These are phyloP conservation scores for Cyphomyrmex costatus DNA, from an alignment of 1,140 invertebrate species.

Conservation along the genomic window DNA sequence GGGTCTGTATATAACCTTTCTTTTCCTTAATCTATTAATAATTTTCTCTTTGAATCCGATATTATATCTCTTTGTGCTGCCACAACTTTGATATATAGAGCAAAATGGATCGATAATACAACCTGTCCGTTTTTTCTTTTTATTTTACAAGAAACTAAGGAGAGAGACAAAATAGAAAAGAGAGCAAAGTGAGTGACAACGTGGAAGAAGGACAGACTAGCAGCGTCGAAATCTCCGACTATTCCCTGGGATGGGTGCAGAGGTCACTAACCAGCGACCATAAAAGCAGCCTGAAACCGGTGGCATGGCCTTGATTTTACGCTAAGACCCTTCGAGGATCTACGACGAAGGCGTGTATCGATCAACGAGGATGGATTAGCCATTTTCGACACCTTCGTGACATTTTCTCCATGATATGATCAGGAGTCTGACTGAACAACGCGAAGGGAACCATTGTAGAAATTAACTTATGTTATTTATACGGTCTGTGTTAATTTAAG, in stretches of 20 bases:
- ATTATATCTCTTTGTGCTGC: not conserved
- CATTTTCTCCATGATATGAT: not conserved
- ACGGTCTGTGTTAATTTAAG: not conserved
- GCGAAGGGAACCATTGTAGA: not conserved
- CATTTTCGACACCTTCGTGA: conserved; percentile 8
- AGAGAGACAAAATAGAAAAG: conserved; percentile 49
- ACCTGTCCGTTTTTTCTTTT: not conserved
- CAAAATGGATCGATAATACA: not conserved
- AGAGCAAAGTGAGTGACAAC: conserved; percentile 28
- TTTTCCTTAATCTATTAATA: not conserved
- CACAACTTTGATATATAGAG: not conserved
- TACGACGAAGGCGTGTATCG: conserved; percentile 10
- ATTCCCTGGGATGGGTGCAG: conserved; percentile 53
- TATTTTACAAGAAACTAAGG: not conserved
- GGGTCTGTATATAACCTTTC: no score
- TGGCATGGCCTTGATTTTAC: conserved; percentile 76
- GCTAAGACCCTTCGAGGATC: conserved; percentile 69
- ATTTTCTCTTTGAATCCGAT: not conserved
- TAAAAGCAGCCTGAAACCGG: conserved; percentile 71
- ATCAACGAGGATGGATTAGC: conserved; percentile 49
- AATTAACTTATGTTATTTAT: not conserved
- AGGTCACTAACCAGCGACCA: conserved; percentile 74
- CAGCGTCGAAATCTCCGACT: conserved; percentile 64
- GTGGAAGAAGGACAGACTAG: conserved; percentile 39
- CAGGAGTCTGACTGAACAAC: not conserved